Base-by-base conservation (phyloP, 2,113 vertebrate genomes). In the Ramphastos sulfuratus region DNA sequence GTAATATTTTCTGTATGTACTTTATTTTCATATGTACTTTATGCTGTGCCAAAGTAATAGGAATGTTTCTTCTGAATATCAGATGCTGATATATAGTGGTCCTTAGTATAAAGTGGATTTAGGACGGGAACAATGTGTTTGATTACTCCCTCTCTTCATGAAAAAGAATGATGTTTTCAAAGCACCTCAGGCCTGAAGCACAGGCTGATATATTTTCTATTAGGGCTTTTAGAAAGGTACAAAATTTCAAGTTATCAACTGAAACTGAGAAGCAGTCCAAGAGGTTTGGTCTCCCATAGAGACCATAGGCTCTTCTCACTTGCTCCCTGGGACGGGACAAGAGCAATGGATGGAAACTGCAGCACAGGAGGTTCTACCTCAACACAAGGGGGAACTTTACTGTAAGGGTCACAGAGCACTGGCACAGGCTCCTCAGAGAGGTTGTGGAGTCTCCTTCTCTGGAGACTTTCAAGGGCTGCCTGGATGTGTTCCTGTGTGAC, bases 241-340 rank as follows among this genome's bases (percentile, higher is more conserved):
- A 71, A 33, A 30, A 50, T 64, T 75, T 55, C n/a, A 59, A 64
- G 11, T 27, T 64, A 12, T 9, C 27, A 14, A 12, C 60, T 0
- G 0, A 74, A 75, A 71, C 42, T 39, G 24, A 60, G 48, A 52
- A 58, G 19, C 6, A 56, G 4, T 6, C 7, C 0, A 1, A 54
- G 21, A 60, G 7, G 2, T 71, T 46, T 78, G 65, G 11, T 58
- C 3, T 73, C 31, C 50, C 54, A 23, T 50, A 50, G 48, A 50
- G 42, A 42, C 42, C 42, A 42, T 42, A 42, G 42, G 15, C 42
- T 42, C 12, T 42, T 42, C 42, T 42, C 42, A 15, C 42, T 42
- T 42, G 13, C 15, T 42, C 42, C 42, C 42, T 42, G 42, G 14
- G 42, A 42, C 9, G 15, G 42, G 42, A 42, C 15, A 42, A 42